Evolutionary conservation across 1,140 invertebrate genomes (phyloP).

Genomic region (Littorina saxatilis): DNA sequence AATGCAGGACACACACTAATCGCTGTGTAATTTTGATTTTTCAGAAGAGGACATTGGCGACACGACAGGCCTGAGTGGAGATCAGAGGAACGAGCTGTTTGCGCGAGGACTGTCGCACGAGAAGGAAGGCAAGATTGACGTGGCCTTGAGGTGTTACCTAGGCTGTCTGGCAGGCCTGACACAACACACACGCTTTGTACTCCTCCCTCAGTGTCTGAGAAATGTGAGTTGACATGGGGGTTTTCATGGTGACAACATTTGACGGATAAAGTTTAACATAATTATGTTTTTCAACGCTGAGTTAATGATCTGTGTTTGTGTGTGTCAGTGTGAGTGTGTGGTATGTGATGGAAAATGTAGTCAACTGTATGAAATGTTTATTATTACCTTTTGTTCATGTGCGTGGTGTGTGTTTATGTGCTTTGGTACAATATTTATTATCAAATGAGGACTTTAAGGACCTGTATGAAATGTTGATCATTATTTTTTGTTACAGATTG

Average conservation of each 20-base stretch:
- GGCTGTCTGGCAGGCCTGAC: constrained; percentile 62
- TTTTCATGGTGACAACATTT: not conserved
- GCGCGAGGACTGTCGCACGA: constrained; percentile 59
- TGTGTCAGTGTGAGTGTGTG: too few relatives aligned
- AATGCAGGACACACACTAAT: too few relatives aligned
- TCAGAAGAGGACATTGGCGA: constrained; percentile 50
- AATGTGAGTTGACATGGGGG: constrained; percentile 59
- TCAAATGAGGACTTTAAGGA: too few relatives aligned
- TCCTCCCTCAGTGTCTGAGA: constrained; percentile 69
- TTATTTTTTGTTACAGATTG: constrained; percentile 64
- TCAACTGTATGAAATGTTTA: too few relatives aligned
- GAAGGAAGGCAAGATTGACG: constrained; percentile 55
- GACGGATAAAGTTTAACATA: not conserved
- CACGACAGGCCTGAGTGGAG: constrained; percentile 44
- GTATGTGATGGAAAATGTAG: too few relatives aligned
- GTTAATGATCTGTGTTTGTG: too few relatives aligned
- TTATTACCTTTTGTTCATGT: too few relatives aligned
- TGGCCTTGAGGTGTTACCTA: constrained; percentile 68
- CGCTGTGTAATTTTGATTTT: too few relatives aligned
- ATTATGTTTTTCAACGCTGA: too few relatives aligned
- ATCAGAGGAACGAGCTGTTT: constrained; percentile 64
- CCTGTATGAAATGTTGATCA: too few relatives aligned
- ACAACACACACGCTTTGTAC: constrained; percentile 57
- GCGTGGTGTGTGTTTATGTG: too few relatives aligned
- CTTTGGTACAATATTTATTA: too few relatives aligned